Evolutionary conservation across 2,113 vertebrate species (phyloP), one percentile per base, ranked within the genome.

Genomic region (Mionectes macconnelli): DNA sequence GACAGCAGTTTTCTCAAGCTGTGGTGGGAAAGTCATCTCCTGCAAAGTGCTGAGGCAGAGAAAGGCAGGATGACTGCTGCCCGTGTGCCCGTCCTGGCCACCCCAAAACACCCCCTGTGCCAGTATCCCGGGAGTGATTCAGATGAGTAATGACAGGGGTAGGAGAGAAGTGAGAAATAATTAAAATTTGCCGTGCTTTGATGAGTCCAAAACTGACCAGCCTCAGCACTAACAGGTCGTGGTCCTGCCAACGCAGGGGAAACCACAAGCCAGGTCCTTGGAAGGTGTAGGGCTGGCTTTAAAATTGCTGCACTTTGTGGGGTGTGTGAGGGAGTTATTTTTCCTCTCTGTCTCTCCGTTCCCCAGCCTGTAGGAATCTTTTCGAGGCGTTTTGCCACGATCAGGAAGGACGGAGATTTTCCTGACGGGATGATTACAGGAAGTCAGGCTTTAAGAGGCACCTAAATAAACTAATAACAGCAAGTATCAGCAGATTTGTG

Each of bases 401-500:
- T 52, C n/a, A 8, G 15, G 37, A 57, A 67, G 77, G 74, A 63
- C 2, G 2, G 68, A 90, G 68, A 52, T 69, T 81, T 91, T 79
- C 59, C 25, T 52, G 87, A 52, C 39, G 17, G 4, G 44, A 72
- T 72, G 84, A 50, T 72, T 73, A 56, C 39, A 73, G 80, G 91
- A 91, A 91, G 74, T n/a, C 74, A 75, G 70, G 77, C 52, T 91
- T 70, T 56, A 37, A 82, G 87, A 87, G 74, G 52, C 84, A 70
- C 53, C 84, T 66, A 84, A 94, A 84, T 78, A 92, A 94, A 80
- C 73, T 84, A 56, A 39, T 84, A 95, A 78, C 69, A 64, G 77
- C 87, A 64, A 93, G 81, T 62, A 79, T 79, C 93, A 87, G 95
- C 94, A 95, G 81, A 93, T 85, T 89, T 79, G 74, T 79, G 67